Evolutionary conservation across 2,797 vertebrate species (phyloP).

Genomic region (Chrysocyon brachyurus): DNA sequence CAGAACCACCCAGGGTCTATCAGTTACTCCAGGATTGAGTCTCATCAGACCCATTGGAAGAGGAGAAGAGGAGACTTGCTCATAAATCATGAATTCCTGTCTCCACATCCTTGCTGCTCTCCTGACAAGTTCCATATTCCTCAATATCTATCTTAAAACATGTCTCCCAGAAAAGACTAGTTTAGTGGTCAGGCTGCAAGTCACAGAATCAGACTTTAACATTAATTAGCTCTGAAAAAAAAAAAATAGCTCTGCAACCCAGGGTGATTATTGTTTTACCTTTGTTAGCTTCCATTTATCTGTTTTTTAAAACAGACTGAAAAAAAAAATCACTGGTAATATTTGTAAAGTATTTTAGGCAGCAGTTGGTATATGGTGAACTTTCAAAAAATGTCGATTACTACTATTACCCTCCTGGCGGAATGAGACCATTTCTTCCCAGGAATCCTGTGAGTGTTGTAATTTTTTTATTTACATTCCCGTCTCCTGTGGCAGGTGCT

Average conservation of each 20-base stretch:
- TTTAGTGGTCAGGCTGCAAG: background rate
- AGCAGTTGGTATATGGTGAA: background rate
- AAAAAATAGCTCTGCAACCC: background rate
- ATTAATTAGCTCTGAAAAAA: background rate
- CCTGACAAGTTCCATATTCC: background rate
- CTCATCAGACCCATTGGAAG: background rate
- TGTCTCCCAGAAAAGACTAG: background rate
- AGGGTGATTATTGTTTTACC: background rate
- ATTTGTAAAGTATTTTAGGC: background rate
- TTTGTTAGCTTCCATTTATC: background rate
- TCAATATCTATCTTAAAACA: background rate
- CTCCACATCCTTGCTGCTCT: background rate
- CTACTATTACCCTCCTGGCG: background rate
- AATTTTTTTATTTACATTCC: background rate
- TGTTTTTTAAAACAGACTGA: background rate
- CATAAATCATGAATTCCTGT: background rate
- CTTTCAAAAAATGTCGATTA: background rate
- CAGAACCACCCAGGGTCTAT: background rate
- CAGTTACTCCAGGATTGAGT: background rate
- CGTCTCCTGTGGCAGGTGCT: background rate
- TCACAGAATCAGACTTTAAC: background rate
- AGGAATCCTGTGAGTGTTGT: background rate
- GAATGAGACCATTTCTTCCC: background rate
- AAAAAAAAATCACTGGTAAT: background rate
- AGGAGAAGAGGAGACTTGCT: background rate